Base-by-base conservation (phyloP, 2,888 invertebrate species). In the Aricia artaxerxes region DNA sequence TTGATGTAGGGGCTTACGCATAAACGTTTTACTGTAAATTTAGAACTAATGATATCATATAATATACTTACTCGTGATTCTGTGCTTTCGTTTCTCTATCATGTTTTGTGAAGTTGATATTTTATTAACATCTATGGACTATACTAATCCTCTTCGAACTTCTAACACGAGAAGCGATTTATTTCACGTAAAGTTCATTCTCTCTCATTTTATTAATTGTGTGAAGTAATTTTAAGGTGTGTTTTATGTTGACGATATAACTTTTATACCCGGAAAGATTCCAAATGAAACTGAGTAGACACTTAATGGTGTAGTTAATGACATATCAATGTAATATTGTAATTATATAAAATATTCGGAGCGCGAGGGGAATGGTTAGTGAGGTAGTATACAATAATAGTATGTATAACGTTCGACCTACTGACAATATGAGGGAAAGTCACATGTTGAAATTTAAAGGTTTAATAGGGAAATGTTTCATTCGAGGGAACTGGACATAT, bases 301-400 rank as follows among this genome's bases (percentile, higher is more conserved):
- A 87, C 85, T 86, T 84, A 88, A 87, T 85, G 90, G 89, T 88
- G 87, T 92, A 93, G 93, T 88, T 91, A 92, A 92, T 94, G 88
- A 94, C 94, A 94, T 94, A 94, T 94, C 94, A 94, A 83, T 88
- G 89, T 91, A 91, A 91, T 89, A 90, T 91, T 93, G 92, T 86
- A 87, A 86, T 90, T 90, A 89, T 87, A 87, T 87, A 87, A 84
- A 84, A 84, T 84, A 84, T 82, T 83, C 84, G 86, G 82, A 81
- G 82, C 80, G 85, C 82, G 85, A 82, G 81, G 85, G 82, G 85
- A 86, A 89, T 86, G 93, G 93, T 92, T 92, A 93, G 88, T 87
- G 87, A 86, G 83, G 82, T 82, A 86, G 84, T 87, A 86, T 85
- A 85, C 87, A 83, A 86, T 86, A 85, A 86, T 86, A 16, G 13